A percentile compares a stretch with the other conserved stretches of the same genome.
Evolutionary conservation across 2,888 invertebrate genomes (phyloP).

Genomic region (Chymomyza fuscimana): DNA sequence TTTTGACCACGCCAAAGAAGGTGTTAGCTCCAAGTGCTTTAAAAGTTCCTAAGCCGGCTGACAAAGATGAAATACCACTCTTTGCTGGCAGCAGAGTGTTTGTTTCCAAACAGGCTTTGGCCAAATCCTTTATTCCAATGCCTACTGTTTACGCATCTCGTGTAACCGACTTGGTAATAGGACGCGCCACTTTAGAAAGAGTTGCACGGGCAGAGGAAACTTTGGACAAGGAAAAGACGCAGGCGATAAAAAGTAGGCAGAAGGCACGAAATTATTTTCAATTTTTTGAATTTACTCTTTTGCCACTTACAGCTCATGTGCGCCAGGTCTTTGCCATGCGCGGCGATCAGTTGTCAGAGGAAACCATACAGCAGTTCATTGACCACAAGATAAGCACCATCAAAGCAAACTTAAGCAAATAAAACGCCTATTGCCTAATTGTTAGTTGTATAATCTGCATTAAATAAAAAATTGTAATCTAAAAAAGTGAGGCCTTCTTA

Average conservation of each 20-base stretch:
- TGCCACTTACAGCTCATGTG: slow-evolving; percentile 74
- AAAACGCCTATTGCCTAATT: slow-evolving; percentile 12
- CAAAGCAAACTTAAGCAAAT: slow-evolving; percentile 19
- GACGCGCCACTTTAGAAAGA: slow-evolving; percentile 61
- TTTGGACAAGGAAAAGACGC: slow-evolving; percentile 64
- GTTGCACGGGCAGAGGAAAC: slow-evolving; percentile 56
- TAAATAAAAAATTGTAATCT: slow-evolving; percentile 49
- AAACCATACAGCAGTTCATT: slow-evolving; percentile 68
- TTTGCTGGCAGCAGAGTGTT: slow-evolving; percentile 76
- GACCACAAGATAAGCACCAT: slow-evolving; percentile 70
- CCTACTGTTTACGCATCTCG: slow-evolving; percentile 77
- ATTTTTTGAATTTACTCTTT: background rate
- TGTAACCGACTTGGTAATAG: slow-evolving; percentile 77
- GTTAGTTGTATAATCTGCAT: slow-evolving; percentile 36
- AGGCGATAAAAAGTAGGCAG: slow-evolving; percentile 77
- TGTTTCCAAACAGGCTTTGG: slow-evolving; percentile 75
- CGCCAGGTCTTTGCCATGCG: slow-evolving; percentile 76
- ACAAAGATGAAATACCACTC: slow-evolving; percentile 68
- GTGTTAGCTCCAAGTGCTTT: background rate
- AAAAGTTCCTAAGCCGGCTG: background rate
- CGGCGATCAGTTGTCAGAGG: slow-evolving; percentile 64
- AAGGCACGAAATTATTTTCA: background rate
- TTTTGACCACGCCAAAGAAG: background rate
- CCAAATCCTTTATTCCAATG: slow-evolving; percentile 75
- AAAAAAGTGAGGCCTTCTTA: slow-evolving; percentile 12